These are phyloP conservation scores for Nineta flava DNA, from an alignment of 2,888 invertebrate species.

Conservation along the genomic window DNA sequence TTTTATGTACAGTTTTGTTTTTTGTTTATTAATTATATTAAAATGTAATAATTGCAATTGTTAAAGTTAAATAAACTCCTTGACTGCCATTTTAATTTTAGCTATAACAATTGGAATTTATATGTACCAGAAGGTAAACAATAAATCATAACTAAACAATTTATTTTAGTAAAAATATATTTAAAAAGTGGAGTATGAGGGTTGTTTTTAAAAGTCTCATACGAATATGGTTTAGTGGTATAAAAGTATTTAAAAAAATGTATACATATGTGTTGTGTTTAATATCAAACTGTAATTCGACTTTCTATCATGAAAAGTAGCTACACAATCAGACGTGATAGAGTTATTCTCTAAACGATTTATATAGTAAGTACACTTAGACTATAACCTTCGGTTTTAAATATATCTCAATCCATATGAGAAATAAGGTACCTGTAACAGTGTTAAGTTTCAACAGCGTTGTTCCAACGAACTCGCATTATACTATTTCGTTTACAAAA, in stretches of 20 bases:
- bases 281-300: no score
- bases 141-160: background rate
- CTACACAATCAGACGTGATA: no score
- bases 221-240: background rate
- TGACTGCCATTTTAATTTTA: conserved; percentile 6
- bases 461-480: no score
- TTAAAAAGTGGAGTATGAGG: background rate
- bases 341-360: no score
- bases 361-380: no score
- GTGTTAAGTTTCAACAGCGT: no score
- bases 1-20: conserved; percentile 1
- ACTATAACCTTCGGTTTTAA: no score
- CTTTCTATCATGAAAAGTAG: no score
- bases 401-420: no score
- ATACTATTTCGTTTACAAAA: no score
- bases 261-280: no score
- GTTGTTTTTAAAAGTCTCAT: background rate
- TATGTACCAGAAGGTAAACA: background rate
- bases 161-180: background rate
- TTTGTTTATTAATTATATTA: background rate
- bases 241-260: background rate
- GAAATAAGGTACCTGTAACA: no score
- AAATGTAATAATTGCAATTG: background rate
- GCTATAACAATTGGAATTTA: conserved; percentile 1
- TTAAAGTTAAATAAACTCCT: conserved; percentile 2